Evolutionary conservation across 2,113 vertebrate species (phyloP).

Genomic region (Falco punctatus): DNA sequence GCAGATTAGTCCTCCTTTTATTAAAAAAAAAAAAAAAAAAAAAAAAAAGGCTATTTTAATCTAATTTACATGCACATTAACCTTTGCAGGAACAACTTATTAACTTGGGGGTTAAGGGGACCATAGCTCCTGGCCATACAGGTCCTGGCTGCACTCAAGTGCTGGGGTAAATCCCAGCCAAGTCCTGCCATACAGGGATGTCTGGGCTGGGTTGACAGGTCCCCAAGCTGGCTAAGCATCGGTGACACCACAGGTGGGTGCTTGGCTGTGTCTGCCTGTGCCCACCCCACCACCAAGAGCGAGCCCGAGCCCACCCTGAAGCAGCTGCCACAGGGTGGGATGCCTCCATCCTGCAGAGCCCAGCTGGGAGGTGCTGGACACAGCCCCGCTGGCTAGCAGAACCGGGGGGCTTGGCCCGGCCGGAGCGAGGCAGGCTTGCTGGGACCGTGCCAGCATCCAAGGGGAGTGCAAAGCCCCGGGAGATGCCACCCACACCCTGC

Average conservation of each 20-base stretch:
- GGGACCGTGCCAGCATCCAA: neutral
- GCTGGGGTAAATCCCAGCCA: neutral
- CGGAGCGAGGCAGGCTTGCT: fast-evolving
- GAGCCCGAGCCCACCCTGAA: neutral
- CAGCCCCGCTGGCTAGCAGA: fast-evolving
- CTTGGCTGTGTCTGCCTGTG: neutral
- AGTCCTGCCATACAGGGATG: neutral
- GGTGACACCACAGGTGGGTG: neutral
- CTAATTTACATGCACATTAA: neutral
- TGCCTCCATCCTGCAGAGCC: neutral
- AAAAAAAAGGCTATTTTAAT: neutral
- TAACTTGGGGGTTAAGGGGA: neutral
- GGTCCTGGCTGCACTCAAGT: neutral
- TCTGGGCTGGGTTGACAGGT: neutral
- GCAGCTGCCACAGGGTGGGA: neutral
- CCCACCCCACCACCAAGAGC: neutral
- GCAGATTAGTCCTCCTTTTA: neutral
- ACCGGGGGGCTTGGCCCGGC: fast-evolving
- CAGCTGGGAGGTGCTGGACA: neutral
- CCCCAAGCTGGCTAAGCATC: neutral
- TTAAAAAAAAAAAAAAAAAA: neutral
- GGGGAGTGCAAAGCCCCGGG: neutral
- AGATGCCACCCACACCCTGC: neutral
- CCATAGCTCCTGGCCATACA: neutral
- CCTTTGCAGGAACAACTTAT: neutral